Base-by-base conservation (phyloP, 2,888 invertebrate species). In the Antheraea yamamai region DNA sequence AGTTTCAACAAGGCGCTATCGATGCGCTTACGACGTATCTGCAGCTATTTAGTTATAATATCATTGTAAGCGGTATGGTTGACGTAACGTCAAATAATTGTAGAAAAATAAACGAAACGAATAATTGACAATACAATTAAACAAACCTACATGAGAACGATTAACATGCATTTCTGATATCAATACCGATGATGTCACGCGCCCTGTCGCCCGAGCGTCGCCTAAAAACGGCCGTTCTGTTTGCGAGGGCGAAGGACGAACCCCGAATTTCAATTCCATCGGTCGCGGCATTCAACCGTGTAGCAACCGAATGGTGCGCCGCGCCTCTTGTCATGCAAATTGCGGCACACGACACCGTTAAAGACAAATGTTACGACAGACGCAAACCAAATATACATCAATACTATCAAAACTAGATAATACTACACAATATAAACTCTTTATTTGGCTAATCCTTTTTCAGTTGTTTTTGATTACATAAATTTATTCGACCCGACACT, bases 271-370 rank as follows among this genome's bases (percentile, higher is more conserved):
- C 85, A 87, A 88, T 88, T 86, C 82, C 81, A 81, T 81, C 23
- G 61, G 55, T n/a, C 77, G 77, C 73, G 61, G 61, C 78, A 80
- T 79, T 82, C 83, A 80, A 84, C 80, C 84, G 79, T 78, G 79
- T 20, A 79, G 80, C 81, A 82, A 80, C 81, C 81, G 79, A 82
- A 83, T 80, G 80, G 79, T 77, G 75, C 76, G 76, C 73, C 76
- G 78, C 75, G 61, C 72, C 85, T 81, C 84, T 89, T 89, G 88
- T 89, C 87, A 90, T 90, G 90, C 85, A 88, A 90, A 90, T 86
- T 82, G 70, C 18, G 39, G 61, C 58, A 58, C 61, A 73, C 71
- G 72, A 58, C 61, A 72, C 35, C 23, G 61, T 55, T 77, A 77
- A 79, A 78, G 79, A 76, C 75, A 78, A 80, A 81, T 79, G 78